Evolutionary conservation across 2,888 invertebrate genomes (phyloP).

Genomic region (Gymnocheta viridis): DNA sequence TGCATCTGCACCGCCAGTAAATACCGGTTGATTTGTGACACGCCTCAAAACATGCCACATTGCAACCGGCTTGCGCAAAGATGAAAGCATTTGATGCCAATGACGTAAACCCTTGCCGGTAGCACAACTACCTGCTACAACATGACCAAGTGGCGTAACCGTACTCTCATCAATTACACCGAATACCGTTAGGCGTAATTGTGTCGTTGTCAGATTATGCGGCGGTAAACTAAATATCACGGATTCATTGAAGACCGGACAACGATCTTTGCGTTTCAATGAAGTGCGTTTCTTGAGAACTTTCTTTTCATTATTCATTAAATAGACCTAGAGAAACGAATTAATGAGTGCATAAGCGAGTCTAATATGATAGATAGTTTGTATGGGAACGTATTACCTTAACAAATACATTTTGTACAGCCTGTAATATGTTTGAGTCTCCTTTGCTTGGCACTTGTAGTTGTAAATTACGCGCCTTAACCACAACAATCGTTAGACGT

Average conservation of each 20-base stretch:
- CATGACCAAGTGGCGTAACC: constrained; percentile 88
- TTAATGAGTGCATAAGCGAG: background rate
- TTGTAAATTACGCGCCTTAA: constrained; percentile 89
- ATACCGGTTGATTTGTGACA: constrained; percentile 78
- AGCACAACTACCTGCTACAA: constrained; percentile 89
- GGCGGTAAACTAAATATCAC: constrained; percentile 92
- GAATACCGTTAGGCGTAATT: constrained; percentile 87
- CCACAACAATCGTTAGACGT: constrained; percentile 86
- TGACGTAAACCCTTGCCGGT: constrained; percentile 88
- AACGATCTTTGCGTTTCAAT: constrained; percentile 87
- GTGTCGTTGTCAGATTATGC: constrained; percentile 87
- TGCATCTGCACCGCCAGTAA: constrained; percentile 79
- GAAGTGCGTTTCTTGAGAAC: constrained; percentile 91
- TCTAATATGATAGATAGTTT: background rate
- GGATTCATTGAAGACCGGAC: constrained; percentile 92
- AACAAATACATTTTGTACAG: constrained; percentile 88
- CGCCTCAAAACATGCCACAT: constrained; percentile 91
- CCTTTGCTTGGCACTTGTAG: constrained; percentile 79
- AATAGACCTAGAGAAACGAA: constrained; percentile 84
- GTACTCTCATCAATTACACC: constrained; percentile 80
- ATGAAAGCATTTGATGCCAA: constrained; percentile 92
- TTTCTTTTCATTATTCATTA: constrained; percentile 91
- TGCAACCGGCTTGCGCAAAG: constrained; percentile 89
- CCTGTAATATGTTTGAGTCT: constrained; percentile 68
- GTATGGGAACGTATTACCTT: constrained; percentile 83